These are phyloP conservation scores for Homarus americanus DNA, from an alignment of 1,140 invertebrate species.

Conservation along the genomic window DNA sequence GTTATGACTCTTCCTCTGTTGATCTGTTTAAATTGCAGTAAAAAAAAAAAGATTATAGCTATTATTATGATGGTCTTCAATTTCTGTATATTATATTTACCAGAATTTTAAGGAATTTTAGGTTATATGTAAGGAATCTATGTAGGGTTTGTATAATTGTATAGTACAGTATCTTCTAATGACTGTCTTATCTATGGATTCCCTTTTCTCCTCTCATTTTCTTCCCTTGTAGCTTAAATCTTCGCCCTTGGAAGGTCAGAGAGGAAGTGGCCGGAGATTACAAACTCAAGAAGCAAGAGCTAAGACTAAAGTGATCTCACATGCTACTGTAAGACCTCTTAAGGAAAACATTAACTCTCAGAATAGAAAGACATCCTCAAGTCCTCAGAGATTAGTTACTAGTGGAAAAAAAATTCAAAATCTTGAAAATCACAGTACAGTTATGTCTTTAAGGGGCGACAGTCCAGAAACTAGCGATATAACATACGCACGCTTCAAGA, in stretches of 20 bases:
- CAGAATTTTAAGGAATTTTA: too few relatives aligned
- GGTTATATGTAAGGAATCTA: too few relatives aligned
- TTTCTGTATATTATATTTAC: too few relatives aligned
- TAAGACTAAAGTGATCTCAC: neutral
- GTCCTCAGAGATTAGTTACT: neutral
- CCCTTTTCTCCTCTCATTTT: conserved; percentile 46
- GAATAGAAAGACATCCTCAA: conserved; percentile 12
- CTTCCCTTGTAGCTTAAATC: conserved; percentile 55
- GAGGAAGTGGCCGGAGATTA: conserved; percentile 13
- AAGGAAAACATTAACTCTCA: conserved; percentile 18
- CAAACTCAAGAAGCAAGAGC: conserved; percentile 23
- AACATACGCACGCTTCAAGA: conserved; percentile 33
- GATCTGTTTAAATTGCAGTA: too few relatives aligned
- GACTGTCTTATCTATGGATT: conserved; percentile 43
- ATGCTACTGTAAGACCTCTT: neutral
- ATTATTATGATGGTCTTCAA: too few relatives aligned
- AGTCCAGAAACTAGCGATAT: conserved; percentile 37
- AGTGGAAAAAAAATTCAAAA: conserved; percentile 2
- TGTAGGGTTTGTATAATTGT: too few relatives aligned
- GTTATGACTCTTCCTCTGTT: too few relatives aligned
- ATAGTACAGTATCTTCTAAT: neutral
- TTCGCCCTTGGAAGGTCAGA: conserved; percentile 26
- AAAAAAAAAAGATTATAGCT: too few relatives aligned
- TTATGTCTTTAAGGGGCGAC: conserved; percentile 10
- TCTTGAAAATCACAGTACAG: neutral